A percentile compares a stretch with the other conserved stretches of the same genome.
These are phyloP conservation scores for Helleia helle DNA, from an alignment of 2,888 invertebrate species.

Conservation along the genomic window DNA sequence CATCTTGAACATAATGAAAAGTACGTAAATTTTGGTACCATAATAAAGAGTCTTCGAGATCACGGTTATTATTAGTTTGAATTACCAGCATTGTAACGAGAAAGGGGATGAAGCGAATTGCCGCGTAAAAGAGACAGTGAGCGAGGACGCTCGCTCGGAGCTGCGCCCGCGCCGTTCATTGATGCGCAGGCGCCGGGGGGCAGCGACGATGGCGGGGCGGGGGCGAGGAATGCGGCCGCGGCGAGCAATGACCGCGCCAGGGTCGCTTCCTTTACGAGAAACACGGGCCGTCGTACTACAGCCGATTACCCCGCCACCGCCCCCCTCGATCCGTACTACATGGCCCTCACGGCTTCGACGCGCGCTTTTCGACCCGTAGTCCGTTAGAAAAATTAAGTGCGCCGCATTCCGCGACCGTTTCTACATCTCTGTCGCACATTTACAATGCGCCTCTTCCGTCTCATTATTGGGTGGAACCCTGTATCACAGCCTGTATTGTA, in stretches of 20 bases:
- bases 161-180: conserved; percentile 67
- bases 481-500: conserved; percentile 15
- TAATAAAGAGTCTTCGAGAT: no score
- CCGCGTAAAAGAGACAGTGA: conserved; percentile 44
- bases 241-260: conserved; percentile 74
- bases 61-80: no score
- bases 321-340: conserved; percentile 48
- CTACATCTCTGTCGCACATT: conserved; percentile 44
- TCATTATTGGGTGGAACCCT: conserved; percentile 18
- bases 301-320: conserved; percentile 39
- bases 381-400: conserved; percentile 72
- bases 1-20: no score
- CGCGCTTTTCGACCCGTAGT: conserved; percentile 66
- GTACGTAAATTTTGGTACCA: no score
- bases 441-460: conserved; percentile 20
- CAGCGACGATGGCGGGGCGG: conserved; percentile 36
- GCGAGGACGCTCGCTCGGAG: conserved; percentile 38
- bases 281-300: conserved; percentile 69
- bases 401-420: conserved; percentile 62
- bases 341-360: conserved; percentile 49
- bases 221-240: conserved; percentile 68
- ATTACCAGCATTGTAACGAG: conserved; percentile 1
- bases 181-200: conserved; percentile 68
- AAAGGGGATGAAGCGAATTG: conserved; percentile 29
- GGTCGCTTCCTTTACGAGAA: conserved; percentile 73